A percentile compares a stretch with the other conserved stretches of the same genome.
Evolutionary conservation across 2,797 vertebrate genomes (phyloP).

Genomic region (Pseudochirops corinnae): DNA sequence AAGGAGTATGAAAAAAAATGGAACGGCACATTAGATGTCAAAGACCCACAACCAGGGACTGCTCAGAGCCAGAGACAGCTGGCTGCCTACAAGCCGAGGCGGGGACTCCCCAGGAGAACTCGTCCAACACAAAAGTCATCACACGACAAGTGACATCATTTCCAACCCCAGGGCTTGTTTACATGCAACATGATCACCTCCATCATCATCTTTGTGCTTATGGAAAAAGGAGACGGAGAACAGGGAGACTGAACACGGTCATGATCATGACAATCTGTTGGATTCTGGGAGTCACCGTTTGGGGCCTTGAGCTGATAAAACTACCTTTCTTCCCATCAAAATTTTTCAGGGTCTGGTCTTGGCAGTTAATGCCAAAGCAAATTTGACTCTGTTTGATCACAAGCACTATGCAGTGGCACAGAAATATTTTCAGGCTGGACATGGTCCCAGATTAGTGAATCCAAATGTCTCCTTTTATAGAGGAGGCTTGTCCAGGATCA

Average conservation of each 20-base stretch:
- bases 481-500: background rate
- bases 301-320: background rate
- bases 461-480: background rate
- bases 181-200: background rate
- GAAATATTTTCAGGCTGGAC: background rate
- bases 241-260: background rate
- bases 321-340: background rate
- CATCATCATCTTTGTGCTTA: background rate
- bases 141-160: background rate
- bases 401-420: background rate
- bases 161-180: background rate
- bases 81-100: background rate
- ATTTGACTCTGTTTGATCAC: background rate
- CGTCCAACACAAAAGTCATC: background rate
- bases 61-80: background rate
- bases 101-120: background rate
- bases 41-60: background rate
- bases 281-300: background rate
- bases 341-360: constrained; percentile 42
- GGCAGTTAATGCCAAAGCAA: background rate
- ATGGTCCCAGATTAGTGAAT: background rate
- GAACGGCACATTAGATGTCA: background rate
- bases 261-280: background rate
- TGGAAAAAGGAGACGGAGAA: background rate
- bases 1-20: constrained; percentile 35